These are phyloP conservation scores for Chelon labrosus DNA, from an alignment of 2,797 vertebrate species.

Conservation along the genomic window DNA sequence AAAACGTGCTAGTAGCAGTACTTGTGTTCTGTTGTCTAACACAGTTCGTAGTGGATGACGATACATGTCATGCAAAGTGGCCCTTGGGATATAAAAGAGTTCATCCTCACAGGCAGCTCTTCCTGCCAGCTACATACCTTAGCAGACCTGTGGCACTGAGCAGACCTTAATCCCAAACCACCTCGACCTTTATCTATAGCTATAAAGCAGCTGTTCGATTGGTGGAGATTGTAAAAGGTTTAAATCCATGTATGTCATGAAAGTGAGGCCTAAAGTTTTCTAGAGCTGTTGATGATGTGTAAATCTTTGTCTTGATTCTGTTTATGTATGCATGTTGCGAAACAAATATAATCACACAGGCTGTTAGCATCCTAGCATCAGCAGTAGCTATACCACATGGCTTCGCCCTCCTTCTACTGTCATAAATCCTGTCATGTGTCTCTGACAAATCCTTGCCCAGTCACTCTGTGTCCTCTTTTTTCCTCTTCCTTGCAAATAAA, in stretches of 20 bases:
- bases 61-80: background rate
- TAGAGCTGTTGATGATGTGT: background rate
- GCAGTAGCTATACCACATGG: constrained; percentile 8
- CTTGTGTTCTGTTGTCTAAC: background rate
- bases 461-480: constrained; percentile 63
- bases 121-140: background rate
- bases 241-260: background rate
- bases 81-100: background rate
- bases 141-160: background rate
- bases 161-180: background rate
- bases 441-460: constrained; percentile 50
- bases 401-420: constrained; percentile 29
- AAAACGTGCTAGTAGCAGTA: background rate
- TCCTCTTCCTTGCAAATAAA: constrained; percentile 59
- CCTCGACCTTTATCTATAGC: background rate
- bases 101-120: background rate
- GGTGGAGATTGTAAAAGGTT: background rate
- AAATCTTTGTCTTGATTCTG: background rate
- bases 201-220: background rate
- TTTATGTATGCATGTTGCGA: background rate
- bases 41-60: background rate
- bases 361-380: constrained; percentile 26
- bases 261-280: background rate
- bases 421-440: constrained; percentile 46
- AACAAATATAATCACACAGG: background rate